These are phyloP conservation scores for Hapalemur alaotrensis DNA, from an alignment of 2,797 vertebrate species.

Conservation along the genomic window DNA sequence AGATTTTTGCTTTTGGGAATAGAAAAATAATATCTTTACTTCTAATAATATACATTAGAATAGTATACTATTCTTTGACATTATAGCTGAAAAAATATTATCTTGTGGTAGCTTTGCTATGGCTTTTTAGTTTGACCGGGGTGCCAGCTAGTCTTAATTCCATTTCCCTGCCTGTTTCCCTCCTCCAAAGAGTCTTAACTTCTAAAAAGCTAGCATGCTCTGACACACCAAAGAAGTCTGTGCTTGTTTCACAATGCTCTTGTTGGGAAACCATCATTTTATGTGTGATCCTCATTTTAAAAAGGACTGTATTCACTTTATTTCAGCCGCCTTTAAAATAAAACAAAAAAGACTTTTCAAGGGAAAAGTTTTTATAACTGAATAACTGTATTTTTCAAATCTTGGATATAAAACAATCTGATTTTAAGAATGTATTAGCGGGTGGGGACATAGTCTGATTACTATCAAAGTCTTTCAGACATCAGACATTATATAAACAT, in stretches of 20 bases:
- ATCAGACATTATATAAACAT: neutral
- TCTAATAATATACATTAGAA: slow-evolving; percentile 38
- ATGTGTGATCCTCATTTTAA: slow-evolving; percentile 17
- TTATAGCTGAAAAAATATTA: slow-evolving; percentile 27
- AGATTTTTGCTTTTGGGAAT: slow-evolving; percentile 22
- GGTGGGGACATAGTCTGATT: neutral
- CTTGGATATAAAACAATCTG: slow-evolving; percentile 34
- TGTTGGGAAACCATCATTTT: slow-evolving; percentile 29
- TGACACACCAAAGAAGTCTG: neutral
- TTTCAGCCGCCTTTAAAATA: slow-evolving; percentile 24
- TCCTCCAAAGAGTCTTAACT: neutral
- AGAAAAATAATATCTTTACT: slow-evolving; percentile 7
- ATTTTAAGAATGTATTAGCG: slow-evolving; percentile 40
- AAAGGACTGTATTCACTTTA: neutral
- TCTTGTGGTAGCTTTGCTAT: neutral
- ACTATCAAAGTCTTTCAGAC: slow-evolving; percentile 41
- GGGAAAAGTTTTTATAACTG: slow-evolving; percentile 18
- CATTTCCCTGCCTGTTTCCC: neutral
- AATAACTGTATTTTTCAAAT: slow-evolving; percentile 44
- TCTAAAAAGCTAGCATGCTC: slow-evolving; percentile 29
- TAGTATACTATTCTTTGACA: slow-evolving; percentile 19
- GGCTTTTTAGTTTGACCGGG: slow-evolving; percentile 21
- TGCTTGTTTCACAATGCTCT: neutral
- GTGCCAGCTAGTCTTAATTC: neutral
- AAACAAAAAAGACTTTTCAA: neutral